These are phyloP conservation scores for Ernsta delagoae DNA, from an alignment of 2,888 invertebrate genomes.

Conservation along the genomic window DNA sequence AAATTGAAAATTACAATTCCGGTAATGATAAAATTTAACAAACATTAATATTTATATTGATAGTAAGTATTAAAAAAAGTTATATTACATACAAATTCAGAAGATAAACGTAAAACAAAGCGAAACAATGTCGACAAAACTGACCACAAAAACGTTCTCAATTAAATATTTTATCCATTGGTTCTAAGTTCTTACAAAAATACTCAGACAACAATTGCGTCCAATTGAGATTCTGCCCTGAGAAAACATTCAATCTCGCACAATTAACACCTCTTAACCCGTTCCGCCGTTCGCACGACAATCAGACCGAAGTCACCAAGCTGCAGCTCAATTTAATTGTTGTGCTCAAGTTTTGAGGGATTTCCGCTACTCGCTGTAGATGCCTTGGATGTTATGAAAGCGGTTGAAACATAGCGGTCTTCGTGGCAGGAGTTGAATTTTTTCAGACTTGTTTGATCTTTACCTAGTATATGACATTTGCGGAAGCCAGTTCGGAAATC, in stretches of 20 bases:
- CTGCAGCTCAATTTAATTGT: constrained; percentile 64
- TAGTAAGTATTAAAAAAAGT: too few relatives aligned
- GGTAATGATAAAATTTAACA: too few relatives aligned
- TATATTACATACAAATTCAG: not conserved
- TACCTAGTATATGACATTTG: too few relatives aligned
- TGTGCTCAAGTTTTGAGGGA: constrained; percentile 37
- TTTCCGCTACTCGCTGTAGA: constrained; percentile 19
- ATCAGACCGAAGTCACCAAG: constrained; percentile 54
- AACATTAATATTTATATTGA: too few relatives aligned
- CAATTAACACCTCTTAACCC: constrained; percentile 86
- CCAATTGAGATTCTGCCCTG: constrained; percentile 82
- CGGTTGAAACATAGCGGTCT: not conserved
- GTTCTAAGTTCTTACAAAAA: constrained; percentile 45
- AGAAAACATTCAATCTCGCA: constrained; percentile 85
- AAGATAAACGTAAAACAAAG: not conserved
- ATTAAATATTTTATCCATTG: constrained; percentile 19
- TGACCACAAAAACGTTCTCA: not conserved
- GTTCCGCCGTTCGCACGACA: constrained; percentile 81
- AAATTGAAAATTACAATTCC: too few relatives aligned
- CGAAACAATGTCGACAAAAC: not conserved
- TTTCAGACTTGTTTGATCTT: too few relatives aligned
- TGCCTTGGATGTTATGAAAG: not conserved
- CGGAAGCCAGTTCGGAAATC: too few relatives aligned
- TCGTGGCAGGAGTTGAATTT: not conserved
- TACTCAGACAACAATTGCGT: constrained; percentile 73